Conservation (phyloP, 2,888 invertebrate species). For the Eumerus sabulonum region DNA sequence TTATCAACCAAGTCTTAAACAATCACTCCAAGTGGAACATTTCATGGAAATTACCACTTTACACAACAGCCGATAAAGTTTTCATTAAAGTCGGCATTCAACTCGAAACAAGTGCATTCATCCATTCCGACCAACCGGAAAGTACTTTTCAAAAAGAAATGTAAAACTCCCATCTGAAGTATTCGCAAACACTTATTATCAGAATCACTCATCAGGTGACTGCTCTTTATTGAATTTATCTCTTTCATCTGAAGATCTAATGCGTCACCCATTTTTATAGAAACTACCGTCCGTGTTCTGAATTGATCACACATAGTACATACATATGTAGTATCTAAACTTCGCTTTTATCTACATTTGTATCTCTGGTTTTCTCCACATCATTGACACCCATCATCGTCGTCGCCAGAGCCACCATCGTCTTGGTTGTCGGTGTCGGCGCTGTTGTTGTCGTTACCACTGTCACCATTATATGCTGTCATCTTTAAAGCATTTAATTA, state of each 20-base stretch:
- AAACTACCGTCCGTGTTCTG: neutral
- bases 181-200: constrained; percentile 14
- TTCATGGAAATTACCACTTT: neutral
- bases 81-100: neutral
- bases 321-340: too few species aligned
- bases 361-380: neutral
- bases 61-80: too few species aligned
- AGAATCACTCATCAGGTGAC: constrained; percentile 13
- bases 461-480: constrained; percentile 14
- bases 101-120: neutral
- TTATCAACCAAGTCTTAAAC: too few species aligned
- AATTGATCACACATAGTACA: neutral
- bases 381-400: too few species aligned
- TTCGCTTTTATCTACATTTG: neutral
- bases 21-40: too few species aligned
- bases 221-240: constrained; percentile 14
- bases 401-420: too few species aligned
- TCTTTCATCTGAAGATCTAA: neutral
- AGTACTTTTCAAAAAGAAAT: neutral
- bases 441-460: too few species aligned
- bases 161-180: neutral
- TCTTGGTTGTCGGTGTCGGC: too few species aligned
- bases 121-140: neutral
- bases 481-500: constrained; percentile 33
- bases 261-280: constrained; percentile 9